These are phyloP conservation scores for Pangasius sanitwongsei DNA, from an alignment of 2,797 vertebrate genomes.

Conservation along the genomic window DNA sequence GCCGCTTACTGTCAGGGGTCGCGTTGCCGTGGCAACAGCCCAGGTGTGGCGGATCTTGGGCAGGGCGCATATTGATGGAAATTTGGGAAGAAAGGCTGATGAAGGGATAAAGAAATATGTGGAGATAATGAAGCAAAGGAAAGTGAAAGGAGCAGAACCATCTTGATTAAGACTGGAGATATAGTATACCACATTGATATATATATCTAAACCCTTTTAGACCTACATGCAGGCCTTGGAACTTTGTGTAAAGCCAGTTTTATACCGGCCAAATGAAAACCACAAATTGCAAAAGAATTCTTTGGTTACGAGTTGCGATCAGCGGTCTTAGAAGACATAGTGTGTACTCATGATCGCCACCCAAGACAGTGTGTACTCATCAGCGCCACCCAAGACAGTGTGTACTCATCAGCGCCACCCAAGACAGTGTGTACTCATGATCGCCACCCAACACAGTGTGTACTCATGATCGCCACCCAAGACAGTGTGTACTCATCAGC, in stretches of 20 bases:
- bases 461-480: background rate
- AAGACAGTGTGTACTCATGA: background rate
- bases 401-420: too few species aligned
- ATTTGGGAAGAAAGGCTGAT: constrained; percentile 75
- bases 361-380: background rate
- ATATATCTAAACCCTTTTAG: constrained; percentile 20
- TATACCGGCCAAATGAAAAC: background rate
- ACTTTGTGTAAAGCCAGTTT: background rate
- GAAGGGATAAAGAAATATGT: constrained; percentile 70
- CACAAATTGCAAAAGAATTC: background rate
- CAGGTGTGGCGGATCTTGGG: constrained; percentile 73
- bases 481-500: too few species aligned
- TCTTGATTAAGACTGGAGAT: background rate
- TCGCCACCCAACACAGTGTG: background rate
- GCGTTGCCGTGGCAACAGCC: constrained; percentile 77
- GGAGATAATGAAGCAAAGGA: constrained; percentile 72
- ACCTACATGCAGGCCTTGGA: background rate
- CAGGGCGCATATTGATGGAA: constrained; percentile 75
- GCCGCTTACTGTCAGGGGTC: constrained; percentile 79
- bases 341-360: background rate
- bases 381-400: background rate
- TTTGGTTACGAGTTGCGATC: background rate
- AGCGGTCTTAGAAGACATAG: background rate
- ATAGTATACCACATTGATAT: constrained; percentile 56
- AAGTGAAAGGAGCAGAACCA: constrained; percentile 39